Evolutionary conservation across 2,888 invertebrate species (phyloP).

Genomic region (Boloria selene): DNA sequence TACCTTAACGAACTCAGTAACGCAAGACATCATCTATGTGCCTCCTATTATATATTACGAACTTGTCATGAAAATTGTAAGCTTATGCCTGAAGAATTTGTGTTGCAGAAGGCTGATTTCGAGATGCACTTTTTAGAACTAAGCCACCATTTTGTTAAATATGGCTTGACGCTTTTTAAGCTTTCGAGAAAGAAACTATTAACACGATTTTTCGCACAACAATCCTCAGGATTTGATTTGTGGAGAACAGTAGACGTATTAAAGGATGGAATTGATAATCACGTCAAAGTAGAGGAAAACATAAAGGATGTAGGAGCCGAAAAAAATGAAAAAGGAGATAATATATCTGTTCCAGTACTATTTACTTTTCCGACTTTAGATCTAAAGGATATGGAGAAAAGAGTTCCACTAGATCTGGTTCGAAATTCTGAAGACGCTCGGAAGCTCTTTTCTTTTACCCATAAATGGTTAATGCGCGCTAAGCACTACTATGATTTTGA

Average conservation of each 20-base stretch:
- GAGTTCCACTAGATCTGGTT: slow-evolving; percentile 58
- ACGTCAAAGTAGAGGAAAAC: slow-evolving; percentile 58
- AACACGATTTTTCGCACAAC: slow-evolving; percentile 64
- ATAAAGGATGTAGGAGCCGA: slow-evolving; percentile 63
- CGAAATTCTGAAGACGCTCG: slow-evolving; percentile 74
- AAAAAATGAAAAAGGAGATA: slow-evolving; percentile 64
- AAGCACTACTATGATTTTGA: slow-evolving; percentile 82
- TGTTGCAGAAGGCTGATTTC: slow-evolving; percentile 66
- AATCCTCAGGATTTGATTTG: slow-evolving; percentile 57
- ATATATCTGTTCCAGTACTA: slow-evolving; percentile 48
- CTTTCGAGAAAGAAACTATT: slow-evolving; percentile 77
- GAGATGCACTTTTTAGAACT: slow-evolving; percentile 76
- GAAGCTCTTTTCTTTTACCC: slow-evolving; percentile 78
- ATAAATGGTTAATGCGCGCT: slow-evolving; percentile 83
- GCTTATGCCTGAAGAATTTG: slow-evolving; percentile 70
- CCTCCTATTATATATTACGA: slow-evolving; percentile 81
- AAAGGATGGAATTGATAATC: slow-evolving; percentile 47
- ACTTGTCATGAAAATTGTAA: slow-evolving; percentile 80
- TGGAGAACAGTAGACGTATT: slow-evolving; percentile 66
- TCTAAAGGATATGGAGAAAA: slow-evolving; percentile 63
- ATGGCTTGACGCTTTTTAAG: slow-evolving; percentile 81
- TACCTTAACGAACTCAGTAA: slow-evolving; percentile 67
- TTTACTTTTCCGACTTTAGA: slow-evolving; percentile 65
- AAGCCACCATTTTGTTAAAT: slow-evolving; percentile 84
- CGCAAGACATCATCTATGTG: slow-evolving; percentile 85